Conservation (phyloP, 2,888 invertebrate species). For the Drepanosiphum platanoidis region DNA sequence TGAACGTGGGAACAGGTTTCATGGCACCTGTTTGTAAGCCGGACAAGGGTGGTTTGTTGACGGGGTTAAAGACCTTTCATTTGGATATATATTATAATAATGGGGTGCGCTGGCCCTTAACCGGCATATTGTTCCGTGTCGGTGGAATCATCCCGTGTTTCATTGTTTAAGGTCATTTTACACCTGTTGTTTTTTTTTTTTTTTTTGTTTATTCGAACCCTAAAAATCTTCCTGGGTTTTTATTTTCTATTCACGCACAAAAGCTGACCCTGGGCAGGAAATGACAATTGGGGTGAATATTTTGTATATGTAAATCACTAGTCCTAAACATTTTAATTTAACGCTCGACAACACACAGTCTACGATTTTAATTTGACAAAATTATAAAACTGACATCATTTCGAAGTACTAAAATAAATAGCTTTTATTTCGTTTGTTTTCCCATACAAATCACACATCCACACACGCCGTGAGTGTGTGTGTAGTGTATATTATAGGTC, state of each 20-base stretch:
- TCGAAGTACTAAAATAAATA: neutral
- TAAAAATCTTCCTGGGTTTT: slow-evolving; percentile 41
- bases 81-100: slow-evolving; percentile 37
- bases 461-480: neutral
- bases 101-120: slow-evolving; percentile 52
- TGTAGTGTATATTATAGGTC: neutral
- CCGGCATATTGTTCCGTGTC: slow-evolving; percentile 59
- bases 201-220: slow-evolving; percentile 34
- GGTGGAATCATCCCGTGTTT: slow-evolving; percentile 49
- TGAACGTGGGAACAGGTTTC: slow-evolving; percentile 61
- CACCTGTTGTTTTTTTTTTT: slow-evolving; percentile 59
- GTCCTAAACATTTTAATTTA: slow-evolving; percentile 60
- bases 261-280: slow-evolving; percentile 56
- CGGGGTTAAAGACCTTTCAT: slow-evolving; percentile 57
- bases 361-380: slow-evolving; percentile 29
- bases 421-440: slow-evolving; percentile 11
- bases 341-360: slow-evolving; percentile 50
- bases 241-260: slow-evolving; percentile 20
- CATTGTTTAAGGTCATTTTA: slow-evolving; percentile 60
- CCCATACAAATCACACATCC: neutral
- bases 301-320: slow-evolving; percentile 51
- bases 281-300: slow-evolving; percentile 57
- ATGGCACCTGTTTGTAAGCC: slow-evolving; percentile 51
- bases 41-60: slow-evolving; percentile 56
- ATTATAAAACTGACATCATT: neutral